Percentiles rank a stretch among this genome's conserved stretches.
Conservation (phyloP, 2,113 vertebrate genomes). For the Falco punctatus region DNA sequence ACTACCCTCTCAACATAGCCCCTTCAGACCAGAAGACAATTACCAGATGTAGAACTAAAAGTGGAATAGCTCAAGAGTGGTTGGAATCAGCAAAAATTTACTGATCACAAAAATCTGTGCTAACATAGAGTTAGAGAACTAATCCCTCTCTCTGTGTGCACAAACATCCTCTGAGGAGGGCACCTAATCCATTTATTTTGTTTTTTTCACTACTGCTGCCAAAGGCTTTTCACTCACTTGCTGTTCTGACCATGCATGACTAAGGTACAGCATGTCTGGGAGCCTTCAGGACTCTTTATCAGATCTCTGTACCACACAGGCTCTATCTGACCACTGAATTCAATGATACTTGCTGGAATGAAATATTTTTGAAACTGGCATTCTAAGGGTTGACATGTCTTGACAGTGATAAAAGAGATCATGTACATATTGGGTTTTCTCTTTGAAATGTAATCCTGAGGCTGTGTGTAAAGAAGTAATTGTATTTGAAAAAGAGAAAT, state of each 20-base stretch:
- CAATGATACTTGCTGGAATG: conserved; percentile 12
- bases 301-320: neutral
- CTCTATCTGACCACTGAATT: neutral
- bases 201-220: neutral
- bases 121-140: neutral
- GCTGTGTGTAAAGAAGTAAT: conserved; percentile 29
- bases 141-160: neutral
- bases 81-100: neutral
- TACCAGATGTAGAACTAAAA: neutral
- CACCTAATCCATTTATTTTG: neutral
- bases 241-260: neutral
- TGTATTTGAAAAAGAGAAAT: conserved; percentile 26
- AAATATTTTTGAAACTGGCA: neutral
- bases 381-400: neutral
- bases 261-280: neutral
- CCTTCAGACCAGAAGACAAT: neutral
- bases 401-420: conserved; percentile 22
- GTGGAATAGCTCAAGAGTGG: neutral
- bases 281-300: neutral
- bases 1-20: neutral
- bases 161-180: neutral
- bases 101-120: neutral
- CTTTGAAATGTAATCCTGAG: conserved; percentile 25
- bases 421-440: neutral
- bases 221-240: neutral